A percentile compares a stretch with the other conserved stretches of the same genome.
phyloP scores from a whole-genome alignment of 2,888 invertebrate species.

The Amorpha juglandis region DNA sequence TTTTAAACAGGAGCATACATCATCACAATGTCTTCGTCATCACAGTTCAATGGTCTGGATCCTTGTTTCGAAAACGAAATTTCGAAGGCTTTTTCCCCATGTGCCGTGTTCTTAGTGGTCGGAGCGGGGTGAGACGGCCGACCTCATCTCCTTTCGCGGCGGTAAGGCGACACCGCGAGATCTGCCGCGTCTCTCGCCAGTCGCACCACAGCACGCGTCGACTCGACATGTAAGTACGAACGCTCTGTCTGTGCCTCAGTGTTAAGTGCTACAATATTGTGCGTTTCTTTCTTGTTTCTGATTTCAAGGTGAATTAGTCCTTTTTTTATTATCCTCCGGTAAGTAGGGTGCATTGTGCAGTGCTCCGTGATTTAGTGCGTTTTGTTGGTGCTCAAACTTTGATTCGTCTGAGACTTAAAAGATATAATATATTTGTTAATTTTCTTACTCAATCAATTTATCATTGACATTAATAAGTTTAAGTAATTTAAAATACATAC shows the following conservation, averaged over 20 bases:
- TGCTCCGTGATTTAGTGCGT: conserved; percentile 36
- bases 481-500: too few species aligned
- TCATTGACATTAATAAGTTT: neutral
- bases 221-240: conserved; percentile 83
- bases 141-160: conserved; percentile 79
- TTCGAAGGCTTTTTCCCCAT: conserved; percentile 52
- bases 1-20: neutral
- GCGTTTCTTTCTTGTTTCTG: conserved; percentile 55
- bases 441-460: neutral
- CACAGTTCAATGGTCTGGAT: neutral
- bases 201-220: conserved; percentile 84
- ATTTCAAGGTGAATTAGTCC: conserved; percentile 65
- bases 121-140: conserved; percentile 64
- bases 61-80: conserved; percentile 24
- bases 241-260: conserved; percentile 63
- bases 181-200: conserved; percentile 68
- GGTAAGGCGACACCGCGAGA: conserved; percentile 80
- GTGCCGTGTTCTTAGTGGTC: conserved; percentile 56
- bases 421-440: neutral
- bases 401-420: neutral
- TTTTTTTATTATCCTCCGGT: conserved; percentile 50
- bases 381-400: conserved; percentile 2
- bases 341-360: conserved; percentile 67
- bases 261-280: conserved; percentile 64
- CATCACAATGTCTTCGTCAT: neutral